Percentiles rank a stretch among this genome's conserved stretches.
Conservation (phyloP, 2,113 vertebrate genomes). For the Oryzias woworae region DNA sequence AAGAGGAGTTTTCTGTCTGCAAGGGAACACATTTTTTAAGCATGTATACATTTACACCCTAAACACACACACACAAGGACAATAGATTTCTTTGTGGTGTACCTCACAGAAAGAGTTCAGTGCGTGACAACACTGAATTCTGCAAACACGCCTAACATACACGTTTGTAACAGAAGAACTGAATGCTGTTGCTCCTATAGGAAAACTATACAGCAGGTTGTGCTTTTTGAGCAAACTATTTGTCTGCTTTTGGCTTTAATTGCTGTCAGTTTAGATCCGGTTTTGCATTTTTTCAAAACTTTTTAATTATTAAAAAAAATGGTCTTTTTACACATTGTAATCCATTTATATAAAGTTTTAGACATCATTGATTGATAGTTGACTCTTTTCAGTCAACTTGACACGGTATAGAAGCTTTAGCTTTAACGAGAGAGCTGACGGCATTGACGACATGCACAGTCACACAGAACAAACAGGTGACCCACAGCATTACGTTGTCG, state of each 20-base stretch:
- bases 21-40: not conserved
- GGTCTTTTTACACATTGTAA: too few species aligned
- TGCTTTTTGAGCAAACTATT: too few species aligned
- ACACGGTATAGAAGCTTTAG: too few species aligned
- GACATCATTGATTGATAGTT: too few species aligned
- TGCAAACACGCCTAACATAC: conserved; percentile 30
- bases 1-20: conserved; percentile 8
- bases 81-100: not conserved
- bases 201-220: conserved; percentile 2
- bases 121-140: conserved; percentile 20
- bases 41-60: not conserved
- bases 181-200: conserved; percentile 9
- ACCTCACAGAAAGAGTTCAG: conserved; percentile 9
- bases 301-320: too few species aligned
- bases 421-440: too few species aligned
- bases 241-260: too few species aligned
- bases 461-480: conserved; percentile 28
- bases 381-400: too few species aligned
- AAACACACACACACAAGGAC: not conserved
- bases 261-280: too few species aligned
- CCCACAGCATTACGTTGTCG: conserved; percentile 26
- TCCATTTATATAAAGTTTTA: too few species aligned
- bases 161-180: conserved; percentile 15
- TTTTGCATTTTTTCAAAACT: too few species aligned
- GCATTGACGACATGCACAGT: too few species aligned